A percentile compares a stretch with the other conserved stretches of the same genome.
Conservation (phyloP, 2,888 invertebrate genomes). For the Anodontia alba region DNA sequence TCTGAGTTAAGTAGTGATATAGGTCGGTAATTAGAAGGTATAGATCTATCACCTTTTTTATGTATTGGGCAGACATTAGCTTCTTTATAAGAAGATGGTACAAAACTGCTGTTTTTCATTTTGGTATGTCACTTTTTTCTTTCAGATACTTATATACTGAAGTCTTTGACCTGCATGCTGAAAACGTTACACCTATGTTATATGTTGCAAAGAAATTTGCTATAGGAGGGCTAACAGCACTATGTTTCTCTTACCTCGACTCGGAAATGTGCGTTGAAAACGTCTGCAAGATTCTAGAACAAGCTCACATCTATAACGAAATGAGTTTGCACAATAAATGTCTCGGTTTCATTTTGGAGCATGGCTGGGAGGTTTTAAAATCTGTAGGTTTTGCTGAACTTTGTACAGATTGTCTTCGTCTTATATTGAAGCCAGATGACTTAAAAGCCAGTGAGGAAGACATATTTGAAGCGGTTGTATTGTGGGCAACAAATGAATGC, state of each 20-base stretch:
- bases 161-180: constrained; percentile 49
- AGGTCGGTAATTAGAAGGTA: too few species aligned
- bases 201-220: constrained; percentile 58
- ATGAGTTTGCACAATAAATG: constrained; percentile 58
- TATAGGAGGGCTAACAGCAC: constrained; percentile 38
- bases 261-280: constrained; percentile 57
- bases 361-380: constrained; percentile 42
- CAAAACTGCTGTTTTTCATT: too few species aligned
- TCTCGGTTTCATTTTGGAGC: constrained; percentile 36
- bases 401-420: constrained; percentile 88
- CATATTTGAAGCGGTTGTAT: constrained; percentile 65
- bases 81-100: too few species aligned
- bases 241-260: constrained; percentile 58
- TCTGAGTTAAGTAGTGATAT: too few species aligned
- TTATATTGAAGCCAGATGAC: constrained; percentile 89
- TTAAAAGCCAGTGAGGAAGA: constrained; percentile 87
- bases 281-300: constrained; percentile 65
- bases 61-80: too few species aligned
- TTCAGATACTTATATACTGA: constrained; percentile 63
- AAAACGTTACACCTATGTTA: constrained; percentile 59
- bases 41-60: too few species aligned
- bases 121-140: too few species aligned
- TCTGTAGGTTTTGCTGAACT: constrained; percentile 88
- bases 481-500: constrained; percentile 76
- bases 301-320: constrained; percentile 61